These are phyloP conservation scores for Petrocephalus sullivani DNA, from an alignment of 2,797 vertebrate species.

Conservation along the genomic window DNA sequence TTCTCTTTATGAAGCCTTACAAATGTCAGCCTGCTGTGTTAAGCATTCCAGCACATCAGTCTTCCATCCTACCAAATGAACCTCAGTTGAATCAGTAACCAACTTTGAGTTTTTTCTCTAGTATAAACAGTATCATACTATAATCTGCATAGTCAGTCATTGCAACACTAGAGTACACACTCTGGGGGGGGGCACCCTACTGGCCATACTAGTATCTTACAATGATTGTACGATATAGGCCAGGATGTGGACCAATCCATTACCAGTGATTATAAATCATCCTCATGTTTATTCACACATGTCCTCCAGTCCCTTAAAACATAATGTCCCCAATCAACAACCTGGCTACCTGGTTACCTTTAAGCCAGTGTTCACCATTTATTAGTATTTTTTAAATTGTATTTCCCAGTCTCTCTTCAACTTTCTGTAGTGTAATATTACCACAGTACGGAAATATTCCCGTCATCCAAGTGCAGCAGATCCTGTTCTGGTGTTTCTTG, in stretches of 20 bases:
- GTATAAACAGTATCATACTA: too few species aligned
- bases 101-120: too few species aligned
- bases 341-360: neutral
- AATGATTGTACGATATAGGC: neutral
- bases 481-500: neutral
- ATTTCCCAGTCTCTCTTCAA: neutral
- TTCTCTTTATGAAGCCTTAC: neutral
- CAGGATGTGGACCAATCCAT: neutral
- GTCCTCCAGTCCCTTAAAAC: neutral
- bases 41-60: neutral
- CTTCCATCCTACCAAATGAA: neutral
- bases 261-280: neutral
- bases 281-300: neutral
- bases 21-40: neutral
- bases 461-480: neutral
- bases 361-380: neutral
- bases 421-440: neutral
- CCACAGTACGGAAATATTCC: neutral
- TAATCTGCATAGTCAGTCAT: neutral
- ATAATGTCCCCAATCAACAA: neutral
- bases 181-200: neutral
- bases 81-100: neutral
- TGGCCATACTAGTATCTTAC: neutral
- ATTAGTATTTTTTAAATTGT: neutral
- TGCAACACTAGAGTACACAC: neutral